phyloP scores from a whole-genome alignment of 1,140 invertebrate genomes.

The Lordiphosa clarofinis region DNA sequence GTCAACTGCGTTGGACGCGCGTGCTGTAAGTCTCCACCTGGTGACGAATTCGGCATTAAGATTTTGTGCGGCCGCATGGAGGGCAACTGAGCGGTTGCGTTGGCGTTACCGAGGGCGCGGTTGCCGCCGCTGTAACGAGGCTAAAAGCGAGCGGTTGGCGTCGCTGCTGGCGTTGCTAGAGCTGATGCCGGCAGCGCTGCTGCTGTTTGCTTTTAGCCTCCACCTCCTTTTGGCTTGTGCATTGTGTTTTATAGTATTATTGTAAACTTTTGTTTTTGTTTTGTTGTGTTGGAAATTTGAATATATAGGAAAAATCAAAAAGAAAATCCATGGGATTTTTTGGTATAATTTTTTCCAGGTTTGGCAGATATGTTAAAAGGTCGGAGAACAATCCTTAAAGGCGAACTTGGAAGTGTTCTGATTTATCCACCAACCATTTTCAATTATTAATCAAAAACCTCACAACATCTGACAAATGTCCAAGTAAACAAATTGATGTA shows the following conservation, averaged over 20 bases:
- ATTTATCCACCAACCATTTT: too few relatives aligned
- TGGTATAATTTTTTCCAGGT: too few relatives aligned
- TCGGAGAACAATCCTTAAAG: too few relatives aligned
- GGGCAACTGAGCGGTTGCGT: slow-evolving; percentile 64
- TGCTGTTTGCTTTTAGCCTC: slow-evolving; percentile 71
- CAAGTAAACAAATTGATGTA: slow-evolving; percentile 1
- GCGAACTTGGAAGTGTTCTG: too few relatives aligned
- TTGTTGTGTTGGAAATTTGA: slow-evolving; percentile 32
- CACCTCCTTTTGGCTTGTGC: slow-evolving; percentile 69
- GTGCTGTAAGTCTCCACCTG: slow-evolving; percentile 66
- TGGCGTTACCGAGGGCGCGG: slow-evolving; percentile 63
- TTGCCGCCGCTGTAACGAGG: slow-evolving; percentile 61
- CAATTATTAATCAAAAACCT: too few relatives aligned
- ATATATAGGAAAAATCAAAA: too few relatives aligned
- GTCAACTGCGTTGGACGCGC: slow-evolving; percentile 23
- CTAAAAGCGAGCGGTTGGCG: slow-evolving; percentile 54
- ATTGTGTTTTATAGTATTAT: slow-evolving; percentile 69
- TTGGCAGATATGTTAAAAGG: too few relatives aligned
- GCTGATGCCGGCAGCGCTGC: slow-evolving; percentile 7
- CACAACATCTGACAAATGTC: too few relatives aligned
- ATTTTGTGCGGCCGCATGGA: slow-evolving; percentile 59
- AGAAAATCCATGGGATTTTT: too few relatives aligned
- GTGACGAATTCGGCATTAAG: slow-evolving; percentile 68
- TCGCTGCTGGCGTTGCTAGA: slow-evolving; percentile 18
- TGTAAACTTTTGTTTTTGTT: slow-evolving; percentile 54